Evolutionary conservation across 2,797 vertebrate species (phyloP).

Genomic region (Zalophus californianus): DNA sequence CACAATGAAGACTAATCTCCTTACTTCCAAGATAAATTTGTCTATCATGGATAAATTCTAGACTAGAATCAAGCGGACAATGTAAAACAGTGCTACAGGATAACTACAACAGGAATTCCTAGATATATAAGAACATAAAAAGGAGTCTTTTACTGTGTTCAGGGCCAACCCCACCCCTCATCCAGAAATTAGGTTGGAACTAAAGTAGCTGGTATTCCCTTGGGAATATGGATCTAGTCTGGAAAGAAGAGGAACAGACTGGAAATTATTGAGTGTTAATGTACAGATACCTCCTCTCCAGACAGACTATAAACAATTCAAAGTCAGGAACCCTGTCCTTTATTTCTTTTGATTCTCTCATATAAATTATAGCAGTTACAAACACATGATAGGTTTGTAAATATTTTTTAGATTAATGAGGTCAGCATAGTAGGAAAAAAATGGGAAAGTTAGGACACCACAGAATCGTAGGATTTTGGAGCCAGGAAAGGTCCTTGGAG

Average conservation of each 20-base stretch:
- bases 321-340: conserved; percentile 24
- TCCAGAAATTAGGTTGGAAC: not conserved
- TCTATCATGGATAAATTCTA: conserved; percentile 29
- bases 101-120: not conserved
- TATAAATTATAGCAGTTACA: conserved; percentile 31
- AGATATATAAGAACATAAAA: conserved; percentile 15
- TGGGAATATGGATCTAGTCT: conserved; percentile 42
- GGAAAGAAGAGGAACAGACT: not conserved
- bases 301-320: not conserved
- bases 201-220: not conserved
- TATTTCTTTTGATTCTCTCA: not conserved
- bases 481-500: not conserved
- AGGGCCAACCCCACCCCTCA: not conserved
- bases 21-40: conserved; percentile 16
- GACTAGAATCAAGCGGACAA: conserved; percentile 11
- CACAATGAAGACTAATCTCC: conserved; percentile 5
- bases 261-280: conserved; percentile 28
- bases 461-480: conserved; percentile 39
- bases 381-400: conserved; percentile 40
- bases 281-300: conserved; percentile 23
- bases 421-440: not conserved
- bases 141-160: conserved; percentile 12
- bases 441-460: not conserved
- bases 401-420: conserved; percentile 53
- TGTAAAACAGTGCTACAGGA: conserved; percentile 31